phyloP scores from a whole-genome alignment of 2,797 vertebrate species.

The Sebastes cheni region DNA sequence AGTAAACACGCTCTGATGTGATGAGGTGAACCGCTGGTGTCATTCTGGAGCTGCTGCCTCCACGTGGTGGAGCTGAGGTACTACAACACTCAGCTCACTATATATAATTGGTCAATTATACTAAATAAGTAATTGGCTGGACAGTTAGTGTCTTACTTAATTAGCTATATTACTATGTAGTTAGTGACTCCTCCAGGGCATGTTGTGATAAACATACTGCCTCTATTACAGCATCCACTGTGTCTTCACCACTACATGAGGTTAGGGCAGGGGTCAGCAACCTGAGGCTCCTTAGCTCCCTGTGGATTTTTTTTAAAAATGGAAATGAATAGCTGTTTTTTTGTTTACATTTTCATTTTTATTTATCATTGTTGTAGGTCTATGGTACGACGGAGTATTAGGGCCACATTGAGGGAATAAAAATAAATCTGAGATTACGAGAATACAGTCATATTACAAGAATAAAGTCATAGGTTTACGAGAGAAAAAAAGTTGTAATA shows the following conservation, averaged over 20 bases:
- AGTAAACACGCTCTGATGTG: constrained; percentile 56
- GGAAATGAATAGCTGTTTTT: too few species aligned
- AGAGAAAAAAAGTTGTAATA: too few species aligned
- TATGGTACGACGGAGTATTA: too few species aligned
- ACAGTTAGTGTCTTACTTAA: background rate
- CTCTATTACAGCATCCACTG: background rate
- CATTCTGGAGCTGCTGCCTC: constrained; percentile 23
- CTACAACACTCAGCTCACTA: constrained; percentile 11
- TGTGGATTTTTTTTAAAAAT: too few species aligned
- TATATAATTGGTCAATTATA: background rate
- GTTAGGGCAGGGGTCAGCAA: too few species aligned
- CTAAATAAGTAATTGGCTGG: background rate
- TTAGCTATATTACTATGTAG: background rate
- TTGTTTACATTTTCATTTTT: fast-evolving
- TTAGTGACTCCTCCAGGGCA: background rate
- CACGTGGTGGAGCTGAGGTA: constrained; percentile 32
- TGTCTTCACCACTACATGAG: background rate
- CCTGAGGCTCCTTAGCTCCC: too few species aligned
- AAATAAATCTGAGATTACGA: fast-evolving
- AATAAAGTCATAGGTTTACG: too few species aligned
- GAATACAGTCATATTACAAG: too few species aligned
- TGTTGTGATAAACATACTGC: background rate
- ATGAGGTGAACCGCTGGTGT: background rate
- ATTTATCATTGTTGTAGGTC: too few species aligned
- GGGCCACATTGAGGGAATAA: too few species aligned